Evolutionary conservation across 23 tunicate genomes (phyloP).

Genomic region (Styela plicata): DNA sequence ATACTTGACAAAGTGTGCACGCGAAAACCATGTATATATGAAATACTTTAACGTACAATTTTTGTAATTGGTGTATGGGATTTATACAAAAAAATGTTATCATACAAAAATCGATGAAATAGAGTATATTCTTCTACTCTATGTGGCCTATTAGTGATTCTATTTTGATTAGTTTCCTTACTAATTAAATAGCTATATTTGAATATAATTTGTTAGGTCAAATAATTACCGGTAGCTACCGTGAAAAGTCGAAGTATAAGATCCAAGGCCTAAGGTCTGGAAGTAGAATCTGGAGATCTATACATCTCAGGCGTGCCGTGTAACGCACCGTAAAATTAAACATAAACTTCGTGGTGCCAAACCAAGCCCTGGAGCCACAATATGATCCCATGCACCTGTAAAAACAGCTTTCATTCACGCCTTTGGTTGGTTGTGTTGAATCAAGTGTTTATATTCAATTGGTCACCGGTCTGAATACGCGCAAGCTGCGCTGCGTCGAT

Average conservation of each 20-base stretch:
- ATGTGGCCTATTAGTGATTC: too few relatives aligned
- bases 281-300: background rate
- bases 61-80: too few relatives aligned
- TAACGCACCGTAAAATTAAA: constrained; percentile 22
- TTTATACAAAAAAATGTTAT: too few relatives aligned
- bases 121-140: too few relatives aligned
- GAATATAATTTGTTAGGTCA: background rate
- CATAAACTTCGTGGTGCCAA: background rate
- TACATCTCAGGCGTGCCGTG: constrained; percentile 14
- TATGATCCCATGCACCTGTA: constrained; percentile 23
- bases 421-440: constrained; percentile 2
- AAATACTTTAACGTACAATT: too few relatives aligned
- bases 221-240: background rate
- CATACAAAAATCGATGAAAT: too few relatives aligned
- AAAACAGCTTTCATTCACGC: constrained; percentile 11
- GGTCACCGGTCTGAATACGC: constrained; percentile 9
- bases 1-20: too few relatives aligned
- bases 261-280: background rate
- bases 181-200: too few relatives aligned
- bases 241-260: background rate
- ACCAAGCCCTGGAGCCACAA: constrained; percentile 39
- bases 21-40: too few relatives aligned
- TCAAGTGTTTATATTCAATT: constrained; percentile 27
- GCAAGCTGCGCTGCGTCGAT: background rate
- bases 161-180: too few relatives aligned